phyloP scores from a whole-genome alignment of 2,888 invertebrate genomes.

The Mayetiola destructor region DNA sequence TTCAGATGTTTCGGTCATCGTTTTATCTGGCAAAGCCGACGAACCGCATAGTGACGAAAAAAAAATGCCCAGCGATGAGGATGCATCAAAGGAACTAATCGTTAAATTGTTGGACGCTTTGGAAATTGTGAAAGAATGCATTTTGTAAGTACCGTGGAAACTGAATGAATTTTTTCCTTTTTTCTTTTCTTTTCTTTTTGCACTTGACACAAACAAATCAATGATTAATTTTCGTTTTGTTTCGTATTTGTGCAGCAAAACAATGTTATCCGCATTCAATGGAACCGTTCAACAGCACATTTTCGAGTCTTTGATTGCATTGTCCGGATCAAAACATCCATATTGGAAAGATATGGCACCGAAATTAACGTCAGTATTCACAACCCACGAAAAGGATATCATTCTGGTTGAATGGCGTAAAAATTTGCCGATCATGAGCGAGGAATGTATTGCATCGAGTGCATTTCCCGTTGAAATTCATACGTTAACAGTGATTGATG shows the following conservation, averaged over 20 bases:
- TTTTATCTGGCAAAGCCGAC: conserved; percentile 2
- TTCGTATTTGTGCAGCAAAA: conserved; percentile 19
- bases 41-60: conserved; percentile 16
- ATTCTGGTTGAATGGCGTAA: conserved; percentile 33
- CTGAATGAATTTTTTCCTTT: neutral
- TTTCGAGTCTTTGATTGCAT: conserved; percentile 30
- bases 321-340: conserved; percentile 29
- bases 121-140: conserved; percentile 27
- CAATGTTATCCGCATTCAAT: conserved; percentile 30
- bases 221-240: neutral
- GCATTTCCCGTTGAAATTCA: conserved; percentile 32
- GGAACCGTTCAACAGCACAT: conserved; percentile 28
- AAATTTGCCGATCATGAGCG: conserved; percentile 27
- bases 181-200: neutral
- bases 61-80: conserved; percentile 18
- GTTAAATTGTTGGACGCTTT: conserved; percentile 28
- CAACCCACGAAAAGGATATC: conserved; percentile 32
- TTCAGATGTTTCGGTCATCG: neutral
- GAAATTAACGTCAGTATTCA: conserved; percentile 29
- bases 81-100: conserved; percentile 26
- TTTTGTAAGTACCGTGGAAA: conserved; percentile 19
- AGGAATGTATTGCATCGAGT: conserved; percentile 27
- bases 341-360: conserved; percentile 30
- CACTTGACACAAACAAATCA: neutral
- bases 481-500: conserved; percentile 33